Conservation (phyloP, 2,113 vertebrate species). For the Opisthocomus hoazin region DNA sequence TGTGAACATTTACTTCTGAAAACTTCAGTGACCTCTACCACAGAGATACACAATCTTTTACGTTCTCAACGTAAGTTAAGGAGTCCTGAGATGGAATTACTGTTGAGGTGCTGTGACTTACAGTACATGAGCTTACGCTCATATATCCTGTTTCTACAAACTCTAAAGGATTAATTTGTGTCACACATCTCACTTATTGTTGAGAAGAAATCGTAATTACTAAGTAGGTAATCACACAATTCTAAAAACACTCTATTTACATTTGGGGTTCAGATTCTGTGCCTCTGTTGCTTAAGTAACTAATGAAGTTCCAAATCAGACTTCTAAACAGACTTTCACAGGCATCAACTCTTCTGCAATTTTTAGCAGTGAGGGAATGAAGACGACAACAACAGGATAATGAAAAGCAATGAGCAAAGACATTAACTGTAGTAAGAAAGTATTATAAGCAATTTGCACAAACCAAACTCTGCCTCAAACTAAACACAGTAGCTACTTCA, state of each 20-base stretch:
- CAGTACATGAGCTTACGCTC: not conserved
- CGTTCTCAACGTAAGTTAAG: fast-evolving
- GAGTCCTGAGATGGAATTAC: not conserved
- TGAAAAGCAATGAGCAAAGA: not conserved
- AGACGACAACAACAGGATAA: not conserved
- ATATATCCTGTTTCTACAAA: not conserved
- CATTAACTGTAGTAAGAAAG: not conserved
- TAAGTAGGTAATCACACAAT: not conserved
- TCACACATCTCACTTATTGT: not conserved
- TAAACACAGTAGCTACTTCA: not conserved
- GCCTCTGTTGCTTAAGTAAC: not conserved
- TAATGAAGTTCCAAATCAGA: not conserved
- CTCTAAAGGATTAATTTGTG: not conserved
- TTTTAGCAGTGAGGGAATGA: not conserved
- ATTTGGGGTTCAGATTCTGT: not conserved
- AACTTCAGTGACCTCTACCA: not conserved
- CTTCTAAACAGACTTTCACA: not conserved
- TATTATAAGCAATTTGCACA: not conserved
- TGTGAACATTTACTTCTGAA: not conserved
- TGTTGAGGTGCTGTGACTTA: not conserved
- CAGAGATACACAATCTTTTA: not conserved
- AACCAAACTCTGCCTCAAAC: not conserved
- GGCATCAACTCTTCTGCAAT: not conserved
- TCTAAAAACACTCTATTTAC: not conserved
- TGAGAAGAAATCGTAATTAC: not conserved